Conservation (phyloP, 1,140 invertebrate species). For the Laodelphax striatellus region DNA sequence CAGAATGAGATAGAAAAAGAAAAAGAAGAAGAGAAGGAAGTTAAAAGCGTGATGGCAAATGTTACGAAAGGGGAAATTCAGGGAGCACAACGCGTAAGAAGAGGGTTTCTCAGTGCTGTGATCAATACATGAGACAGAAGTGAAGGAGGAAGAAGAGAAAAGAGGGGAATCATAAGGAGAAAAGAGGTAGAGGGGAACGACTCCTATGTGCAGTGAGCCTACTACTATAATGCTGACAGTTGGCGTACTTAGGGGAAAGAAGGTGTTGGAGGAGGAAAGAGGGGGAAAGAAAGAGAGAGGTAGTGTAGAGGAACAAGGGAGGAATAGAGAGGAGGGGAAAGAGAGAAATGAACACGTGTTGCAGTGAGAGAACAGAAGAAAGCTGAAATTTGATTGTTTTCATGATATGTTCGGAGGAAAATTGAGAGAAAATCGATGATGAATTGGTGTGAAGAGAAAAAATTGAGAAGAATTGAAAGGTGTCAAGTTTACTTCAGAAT, state of each 20-base stretch:
- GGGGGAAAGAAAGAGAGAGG: neutral
- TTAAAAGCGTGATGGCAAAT: too few species aligned
- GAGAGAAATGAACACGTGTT: neutral
- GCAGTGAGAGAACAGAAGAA: neutral
- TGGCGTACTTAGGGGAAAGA: neutral
- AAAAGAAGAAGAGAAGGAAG: too few species aligned
- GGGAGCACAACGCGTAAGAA: too few species aligned
- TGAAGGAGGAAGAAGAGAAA: neutral
- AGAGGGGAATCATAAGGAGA: neutral
- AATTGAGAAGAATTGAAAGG: too few species aligned
- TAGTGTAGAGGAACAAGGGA: neutral
- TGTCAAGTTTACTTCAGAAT: too few species aligned
- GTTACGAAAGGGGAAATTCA: too few species aligned
- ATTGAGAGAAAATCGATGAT: neutral
- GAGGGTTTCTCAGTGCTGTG: too few species aligned
- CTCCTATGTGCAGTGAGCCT: neutral
- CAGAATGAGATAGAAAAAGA: too few species aligned
- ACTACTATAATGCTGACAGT: neutral
- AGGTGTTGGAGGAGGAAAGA: neutral
- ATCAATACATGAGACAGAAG: too few species aligned
- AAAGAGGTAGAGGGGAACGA: neutral
- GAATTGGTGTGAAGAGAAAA: too few species aligned
- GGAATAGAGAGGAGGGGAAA: neutral
- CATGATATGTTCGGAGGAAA: neutral
- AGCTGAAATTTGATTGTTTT: too few species aligned